Percentiles rank a stretch among this genome's conserved stretches.
phyloP scores from a whole-genome alignment of 2,888 invertebrate species.

The Rhamphomyia laevipes region DNA sequence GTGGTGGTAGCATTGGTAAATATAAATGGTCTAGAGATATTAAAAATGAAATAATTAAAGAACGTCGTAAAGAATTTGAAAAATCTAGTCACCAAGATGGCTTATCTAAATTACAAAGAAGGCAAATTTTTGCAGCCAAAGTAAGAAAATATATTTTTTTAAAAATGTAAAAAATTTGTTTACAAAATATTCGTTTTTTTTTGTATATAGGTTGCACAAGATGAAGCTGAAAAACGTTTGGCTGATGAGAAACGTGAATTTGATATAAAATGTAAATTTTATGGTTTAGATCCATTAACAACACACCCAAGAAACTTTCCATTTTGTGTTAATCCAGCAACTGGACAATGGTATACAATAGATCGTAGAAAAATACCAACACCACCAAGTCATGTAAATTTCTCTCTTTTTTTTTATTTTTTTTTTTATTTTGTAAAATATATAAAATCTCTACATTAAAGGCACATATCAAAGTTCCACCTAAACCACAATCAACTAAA shows the following conservation, averaged over 20 bases:
- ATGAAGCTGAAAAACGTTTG: conserved; percentile 33
- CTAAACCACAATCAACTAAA: conserved; percentile 24
- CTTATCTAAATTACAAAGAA: conserved; percentile 31
- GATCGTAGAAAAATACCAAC: conserved; percentile 26
- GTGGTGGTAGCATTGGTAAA: conserved; percentile 8
- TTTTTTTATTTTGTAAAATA: not conserved
- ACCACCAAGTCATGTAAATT: conserved; percentile 28
- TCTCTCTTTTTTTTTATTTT: not conserved
- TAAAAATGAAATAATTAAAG: conserved; percentile 7
- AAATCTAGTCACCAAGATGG: not conserved
- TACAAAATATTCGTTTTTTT: too few relatives aligned
- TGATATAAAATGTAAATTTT: conserved; percentile 33
- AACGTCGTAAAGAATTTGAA: not conserved
- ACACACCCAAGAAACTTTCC: conserved; percentile 29
- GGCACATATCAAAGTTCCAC: conserved; percentile 24
- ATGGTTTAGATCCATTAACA: conserved; percentile 29
- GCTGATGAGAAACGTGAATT: conserved; percentile 28
- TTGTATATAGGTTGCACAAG: conserved; percentile 20
- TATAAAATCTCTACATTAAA: conserved; percentile 4
- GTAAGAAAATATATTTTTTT: conserved; percentile 14
- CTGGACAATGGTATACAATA: conserved; percentile 33
- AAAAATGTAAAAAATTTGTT: not conserved
- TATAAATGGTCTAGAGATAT: conserved; percentile 9
- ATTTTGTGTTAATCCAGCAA: conserved; percentile 31
- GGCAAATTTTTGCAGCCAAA: conserved; percentile 34